Evolutionary conservation across 2,797 vertebrate species (phyloP).

Genomic region (Hafferia zeledoni): DNA sequence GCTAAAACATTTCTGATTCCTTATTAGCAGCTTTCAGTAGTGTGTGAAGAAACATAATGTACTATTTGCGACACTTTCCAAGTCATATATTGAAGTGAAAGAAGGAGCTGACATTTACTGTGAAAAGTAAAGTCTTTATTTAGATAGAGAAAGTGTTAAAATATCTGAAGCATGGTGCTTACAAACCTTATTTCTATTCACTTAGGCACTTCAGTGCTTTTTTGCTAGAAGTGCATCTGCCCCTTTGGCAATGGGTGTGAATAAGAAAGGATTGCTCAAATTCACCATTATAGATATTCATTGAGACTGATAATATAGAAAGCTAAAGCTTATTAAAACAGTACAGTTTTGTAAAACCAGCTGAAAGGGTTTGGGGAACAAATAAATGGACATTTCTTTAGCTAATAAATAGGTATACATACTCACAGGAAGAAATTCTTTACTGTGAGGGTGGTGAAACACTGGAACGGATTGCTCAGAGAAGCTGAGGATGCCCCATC

Average conservation of each 20-base stretch:
- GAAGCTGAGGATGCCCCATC: neutral
- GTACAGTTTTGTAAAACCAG: neutral
- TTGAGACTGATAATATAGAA: neutral
- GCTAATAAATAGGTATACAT: neutral
- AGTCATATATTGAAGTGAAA: neutral
- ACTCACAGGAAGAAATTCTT: neutral
- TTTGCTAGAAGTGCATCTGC: neutral
- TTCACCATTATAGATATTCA: neutral
- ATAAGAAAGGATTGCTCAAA: neutral
- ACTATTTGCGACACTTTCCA: conserved; percentile 16
- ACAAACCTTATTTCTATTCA: conserved; percentile 43
- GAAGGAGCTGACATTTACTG: conserved; percentile 31
- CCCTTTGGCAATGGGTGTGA: neutral
- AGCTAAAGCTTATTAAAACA: neutral
- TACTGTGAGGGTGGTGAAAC: neutral
- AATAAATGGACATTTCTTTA: neutral
- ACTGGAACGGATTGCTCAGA: neutral
- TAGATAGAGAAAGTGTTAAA: conserved; percentile 45
- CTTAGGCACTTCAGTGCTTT: conserved; percentile 38
- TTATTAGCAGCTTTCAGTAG: conserved; percentile 43
- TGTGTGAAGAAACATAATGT: conserved; percentile 14
- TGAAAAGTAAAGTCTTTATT: conserved; percentile 33
- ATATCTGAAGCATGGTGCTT: neutral
- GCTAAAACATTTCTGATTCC: conserved; percentile 1
- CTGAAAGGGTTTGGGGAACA: neutral